Evolutionary conservation across 2,888 invertebrate species (phyloP).

Genomic region (Toxonevra muliebris): DNA sequence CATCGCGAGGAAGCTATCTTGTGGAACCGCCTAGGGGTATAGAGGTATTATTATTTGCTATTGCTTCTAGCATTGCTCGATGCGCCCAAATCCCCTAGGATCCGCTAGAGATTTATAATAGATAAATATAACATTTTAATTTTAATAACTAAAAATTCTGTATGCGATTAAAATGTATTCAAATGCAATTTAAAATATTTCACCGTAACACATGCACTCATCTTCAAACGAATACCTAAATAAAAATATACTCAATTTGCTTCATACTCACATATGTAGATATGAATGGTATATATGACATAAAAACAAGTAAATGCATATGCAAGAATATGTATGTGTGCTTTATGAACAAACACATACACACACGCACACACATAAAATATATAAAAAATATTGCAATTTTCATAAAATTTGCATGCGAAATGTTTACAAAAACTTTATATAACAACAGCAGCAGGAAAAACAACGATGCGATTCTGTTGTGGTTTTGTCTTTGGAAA

Average conservation of each 20-base stretch:
- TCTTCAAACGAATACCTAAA: neutral
- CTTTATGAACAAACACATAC: neutral
- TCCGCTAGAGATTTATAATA: too few species aligned
- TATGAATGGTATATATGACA: neutral
- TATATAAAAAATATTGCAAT: conserved; percentile 13
- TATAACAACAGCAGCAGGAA: too few species aligned
- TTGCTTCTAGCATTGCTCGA: too few species aligned
- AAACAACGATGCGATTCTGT: too few species aligned
- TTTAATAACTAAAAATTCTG: neutral
- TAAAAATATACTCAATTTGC: neutral
- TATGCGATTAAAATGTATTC: conserved; percentile 1
- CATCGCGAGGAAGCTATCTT: too few species aligned
- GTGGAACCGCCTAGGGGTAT: too few species aligned
- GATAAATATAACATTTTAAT: neutral
- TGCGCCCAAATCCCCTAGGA: too few species aligned
- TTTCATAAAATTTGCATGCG: conserved; percentile 30
- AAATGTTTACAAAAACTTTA: neutral
- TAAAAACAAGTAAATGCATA: too few species aligned
- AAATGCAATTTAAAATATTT: conserved; percentile 7
- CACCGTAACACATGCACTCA: neutral
- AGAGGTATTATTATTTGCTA: too few species aligned
- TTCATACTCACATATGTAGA: neutral
- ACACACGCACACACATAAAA: neutral
- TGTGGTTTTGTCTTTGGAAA: too few species aligned
- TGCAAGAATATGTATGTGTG: too few species aligned